Base-by-base conservation (phyloP, 2,113 vertebrate genomes). In the Hippopotamus amphibius region DNA sequence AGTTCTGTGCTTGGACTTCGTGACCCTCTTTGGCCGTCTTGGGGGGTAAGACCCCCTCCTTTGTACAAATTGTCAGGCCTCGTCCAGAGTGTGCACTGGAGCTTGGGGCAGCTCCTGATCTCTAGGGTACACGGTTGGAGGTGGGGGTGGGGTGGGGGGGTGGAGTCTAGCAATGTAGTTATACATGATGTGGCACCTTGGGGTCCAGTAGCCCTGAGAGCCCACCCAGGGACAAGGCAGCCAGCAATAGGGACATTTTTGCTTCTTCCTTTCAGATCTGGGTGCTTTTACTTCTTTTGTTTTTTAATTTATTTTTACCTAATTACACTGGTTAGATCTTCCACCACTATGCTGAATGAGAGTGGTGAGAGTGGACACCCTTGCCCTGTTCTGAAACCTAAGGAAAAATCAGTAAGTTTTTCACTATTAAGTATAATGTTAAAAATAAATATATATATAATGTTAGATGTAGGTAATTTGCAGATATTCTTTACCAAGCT, bases 141-240 rank as follows among this genome's bases (percentile, higher is more conserved):
- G 71, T 3, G 55, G 55, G 13, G 55, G 16, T 13, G 16, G 57
- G 57, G 57, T 5, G 57, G 53, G 53, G 7, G 7, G 50, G 50
- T 7, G 33, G 61, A 26, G 16, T 84, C 28, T 48, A 33, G 11
- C 2, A 1, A 55, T 37, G 5, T 0, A 1, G 10, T 48, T 43
- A 10, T 33, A 4, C 15, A 6, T 16, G 57, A 55, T 33, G 37
- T 15, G 24, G 19, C 13, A 0, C 13, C 13, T 28, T 57, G 37
- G n/a, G 21, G 16, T n/a, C 50, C 17, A 13, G 48, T 7, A 59
- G 16, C 53, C 53, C 17, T 28, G 13, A 24, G 17, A 26, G 3
- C 37, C 43, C 24, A 33, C 59, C 6, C 41, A 5, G 30, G 33
- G 41, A 16, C 2, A 14, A 19, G 14, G 16, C 0, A 24, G 26